Evolutionary conservation across 2,888 invertebrate genomes (phyloP).

Genomic region (Ommatoiulus sabulosus): DNA sequence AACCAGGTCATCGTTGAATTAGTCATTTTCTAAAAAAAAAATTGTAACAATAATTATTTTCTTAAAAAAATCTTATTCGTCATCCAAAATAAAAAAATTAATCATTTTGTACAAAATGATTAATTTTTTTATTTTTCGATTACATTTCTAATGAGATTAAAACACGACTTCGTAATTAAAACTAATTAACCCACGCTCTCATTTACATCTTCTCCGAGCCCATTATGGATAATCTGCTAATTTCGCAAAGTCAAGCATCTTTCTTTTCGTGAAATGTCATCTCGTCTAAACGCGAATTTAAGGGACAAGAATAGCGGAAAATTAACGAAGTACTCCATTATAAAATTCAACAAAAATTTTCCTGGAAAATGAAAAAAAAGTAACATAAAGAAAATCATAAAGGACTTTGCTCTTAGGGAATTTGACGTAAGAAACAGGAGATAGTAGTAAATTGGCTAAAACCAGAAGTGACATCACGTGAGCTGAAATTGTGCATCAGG

Average conservation of each 20-base stretch:
- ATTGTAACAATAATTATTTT: no score
- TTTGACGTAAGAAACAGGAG: not conserved
- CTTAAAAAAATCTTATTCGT: no score
- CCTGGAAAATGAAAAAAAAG: not conserved
- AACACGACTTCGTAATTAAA: slow-evolving; percentile 8
- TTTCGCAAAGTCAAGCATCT: not conserved
- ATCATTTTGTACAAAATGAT: not conserved
- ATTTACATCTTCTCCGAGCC: not conserved
- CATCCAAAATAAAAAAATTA: not conserved
- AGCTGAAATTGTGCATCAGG: not conserved
- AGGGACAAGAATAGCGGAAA: not conserved
- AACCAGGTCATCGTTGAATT: no score
- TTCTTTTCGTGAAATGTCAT: not conserved
- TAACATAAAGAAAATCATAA: not conserved
- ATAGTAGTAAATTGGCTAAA: not conserved
- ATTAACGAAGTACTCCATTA: not conserved
- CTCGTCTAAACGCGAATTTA: not conserved
- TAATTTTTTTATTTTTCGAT: not conserved
- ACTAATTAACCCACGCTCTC: not conserved
- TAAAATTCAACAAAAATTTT: not conserved
- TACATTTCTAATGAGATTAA: not conserved
- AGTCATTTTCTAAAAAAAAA: no score
- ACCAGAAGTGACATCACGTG: not conserved
- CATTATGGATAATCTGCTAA: not conserved
- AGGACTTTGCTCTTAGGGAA: not conserved